These are phyloP conservation scores for Tetrapedia diversipes DNA, from an alignment of 2,888 invertebrate genomes.

Conservation along the genomic window DNA sequence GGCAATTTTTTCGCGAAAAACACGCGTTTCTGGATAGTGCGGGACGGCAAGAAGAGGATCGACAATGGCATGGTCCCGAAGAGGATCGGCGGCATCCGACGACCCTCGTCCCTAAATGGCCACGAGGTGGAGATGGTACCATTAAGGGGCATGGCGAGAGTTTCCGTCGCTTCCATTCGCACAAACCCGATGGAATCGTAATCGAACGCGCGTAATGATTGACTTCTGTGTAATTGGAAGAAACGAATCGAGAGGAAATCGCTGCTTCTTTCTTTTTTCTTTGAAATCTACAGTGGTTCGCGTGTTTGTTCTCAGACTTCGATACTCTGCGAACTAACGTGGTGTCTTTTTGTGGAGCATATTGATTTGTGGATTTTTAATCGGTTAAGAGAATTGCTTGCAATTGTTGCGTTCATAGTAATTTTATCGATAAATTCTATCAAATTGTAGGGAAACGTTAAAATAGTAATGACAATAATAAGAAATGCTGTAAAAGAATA, in stretches of 20 bases:
- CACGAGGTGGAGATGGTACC: constrained; percentile 21
- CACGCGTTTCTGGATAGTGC: constrained; percentile 43
- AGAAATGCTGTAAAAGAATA: too few species aligned
- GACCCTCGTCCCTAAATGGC: constrained; percentile 48
- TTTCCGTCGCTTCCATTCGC: constrained; percentile 31
- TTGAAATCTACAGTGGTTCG: too few species aligned
- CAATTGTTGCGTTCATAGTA: too few species aligned
- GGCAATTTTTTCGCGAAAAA: constrained; percentile 37
- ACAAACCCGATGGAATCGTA: not conserved
- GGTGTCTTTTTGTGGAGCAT: too few species aligned
- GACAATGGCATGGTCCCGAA: constrained; percentile 29
- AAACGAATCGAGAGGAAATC: not conserved
- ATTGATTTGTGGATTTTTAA: too few species aligned
- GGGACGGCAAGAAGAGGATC: constrained; percentile 23
- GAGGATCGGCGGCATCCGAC: not conserved
- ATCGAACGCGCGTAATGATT: not conserved
- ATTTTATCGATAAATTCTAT: too few species aligned
- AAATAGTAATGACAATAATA: too few species aligned
- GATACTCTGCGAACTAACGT: too few species aligned
- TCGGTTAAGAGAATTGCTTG: too few species aligned
- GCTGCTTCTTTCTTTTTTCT: not conserved
- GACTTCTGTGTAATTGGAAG: not conserved
- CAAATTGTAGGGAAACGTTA: too few species aligned
- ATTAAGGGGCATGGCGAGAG: constrained; percentile 50
- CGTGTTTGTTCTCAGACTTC: too few species aligned